phyloP scores from a whole-genome alignment of 2,888 invertebrate genomes.

The Microctonus aethiopoides region DNA sequence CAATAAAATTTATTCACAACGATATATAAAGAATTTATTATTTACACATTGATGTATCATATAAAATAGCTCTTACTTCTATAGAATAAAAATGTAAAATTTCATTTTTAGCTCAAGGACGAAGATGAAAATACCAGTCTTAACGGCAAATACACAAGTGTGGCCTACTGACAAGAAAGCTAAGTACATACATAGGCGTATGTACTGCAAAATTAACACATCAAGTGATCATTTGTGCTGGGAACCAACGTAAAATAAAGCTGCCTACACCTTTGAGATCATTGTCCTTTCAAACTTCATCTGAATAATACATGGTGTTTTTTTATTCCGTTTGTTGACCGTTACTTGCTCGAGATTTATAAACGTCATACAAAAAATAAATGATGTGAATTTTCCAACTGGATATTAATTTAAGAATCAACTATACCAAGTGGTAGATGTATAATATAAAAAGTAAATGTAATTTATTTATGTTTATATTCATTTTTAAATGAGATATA shows the following conservation, averaged over 20 bases:
- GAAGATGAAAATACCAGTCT: constrained; percentile 1
- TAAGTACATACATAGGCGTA: constrained; percentile 5
- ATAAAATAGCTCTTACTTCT: not conserved
- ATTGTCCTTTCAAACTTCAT: constrained; percentile 12
- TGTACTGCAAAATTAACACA: not conserved
- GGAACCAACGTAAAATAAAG: not conserved
- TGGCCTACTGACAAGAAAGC: constrained; percentile 21
- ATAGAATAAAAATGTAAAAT: not conserved
- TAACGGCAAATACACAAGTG: constrained; percentile 19
- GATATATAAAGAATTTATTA: constrained; percentile 27
- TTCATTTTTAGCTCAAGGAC: constrained; percentile 3
- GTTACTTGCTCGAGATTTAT: not conserved
- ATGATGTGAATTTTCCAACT: not conserved
- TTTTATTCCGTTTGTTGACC: not conserved
- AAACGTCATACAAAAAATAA: not conserved
- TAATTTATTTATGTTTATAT: too few relatives aligned
- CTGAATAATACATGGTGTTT: not conserved
- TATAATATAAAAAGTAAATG: too few relatives aligned
- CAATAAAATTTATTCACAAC: constrained; percentile 62
- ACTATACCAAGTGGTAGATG: too few relatives aligned
- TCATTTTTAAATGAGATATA: too few relatives aligned
- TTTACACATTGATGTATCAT: not conserved
- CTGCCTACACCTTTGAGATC: not conserved
- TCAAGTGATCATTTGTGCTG: not conserved
- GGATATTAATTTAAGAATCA: too few relatives aligned